Evolutionary conservation across 2,797 vertebrate species (phyloP).

Genomic region (Poliocrania exsul): DNA sequence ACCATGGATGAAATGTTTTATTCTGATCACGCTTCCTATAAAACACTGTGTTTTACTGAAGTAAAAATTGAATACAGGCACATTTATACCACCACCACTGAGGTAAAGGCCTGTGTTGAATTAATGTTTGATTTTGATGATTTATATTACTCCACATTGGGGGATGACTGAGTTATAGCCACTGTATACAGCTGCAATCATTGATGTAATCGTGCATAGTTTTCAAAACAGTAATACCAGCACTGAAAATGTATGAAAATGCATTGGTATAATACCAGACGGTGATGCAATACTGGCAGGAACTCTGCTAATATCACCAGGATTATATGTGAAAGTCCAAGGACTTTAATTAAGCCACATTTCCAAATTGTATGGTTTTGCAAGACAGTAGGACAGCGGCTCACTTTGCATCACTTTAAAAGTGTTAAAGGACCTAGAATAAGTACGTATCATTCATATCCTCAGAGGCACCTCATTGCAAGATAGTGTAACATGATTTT

Average conservation of each 20-base stretch:
- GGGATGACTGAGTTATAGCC: not conserved
- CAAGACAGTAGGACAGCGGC: not conserved
- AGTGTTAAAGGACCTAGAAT: not conserved
- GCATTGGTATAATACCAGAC: slow-evolving; percentile 4
- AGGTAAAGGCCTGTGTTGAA: not conserved
- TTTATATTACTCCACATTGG: not conserved
- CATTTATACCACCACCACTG: not conserved
- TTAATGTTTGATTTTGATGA: not conserved
- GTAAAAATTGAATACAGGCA: not conserved
- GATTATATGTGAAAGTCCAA: not conserved
- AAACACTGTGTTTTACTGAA: not conserved
- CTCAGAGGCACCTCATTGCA: slow-evolving; percentile 14
- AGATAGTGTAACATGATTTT: not conserved
- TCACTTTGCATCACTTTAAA: not conserved
- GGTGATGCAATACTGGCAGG: slow-evolving; percentile 8
- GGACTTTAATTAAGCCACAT: slow-evolving; percentile 19
- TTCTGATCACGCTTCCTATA: not conserved
- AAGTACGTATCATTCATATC: not conserved
- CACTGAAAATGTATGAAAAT: not conserved
- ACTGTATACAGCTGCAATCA: not conserved
- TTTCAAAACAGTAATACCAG: not conserved
- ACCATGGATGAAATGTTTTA: not conserved
- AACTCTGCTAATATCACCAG: not conserved
- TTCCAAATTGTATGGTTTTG: not conserved
- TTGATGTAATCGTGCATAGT: not conserved